A percentile compares a stretch with the other conserved stretches of the same genome.
Conservation (phyloP, 2,797 vertebrate species). For the Coracias cyanogaster region DNA sequence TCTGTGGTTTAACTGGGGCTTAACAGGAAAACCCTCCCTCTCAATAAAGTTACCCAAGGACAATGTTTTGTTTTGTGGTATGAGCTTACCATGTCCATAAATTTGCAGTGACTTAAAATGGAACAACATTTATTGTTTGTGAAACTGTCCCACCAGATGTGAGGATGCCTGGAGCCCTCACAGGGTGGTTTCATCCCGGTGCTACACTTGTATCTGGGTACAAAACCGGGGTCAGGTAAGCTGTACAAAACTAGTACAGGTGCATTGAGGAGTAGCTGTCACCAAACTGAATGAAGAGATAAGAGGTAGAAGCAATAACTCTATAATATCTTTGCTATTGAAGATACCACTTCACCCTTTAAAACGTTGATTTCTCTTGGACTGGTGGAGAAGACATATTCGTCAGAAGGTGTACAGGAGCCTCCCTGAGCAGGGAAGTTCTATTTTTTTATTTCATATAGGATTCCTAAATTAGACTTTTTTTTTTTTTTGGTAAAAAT, state of each 20-base stretch:
- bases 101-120: not conserved
- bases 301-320: not conserved
- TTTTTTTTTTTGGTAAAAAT: not conserved
- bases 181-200: not conserved
- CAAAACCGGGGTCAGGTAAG: not conserved
- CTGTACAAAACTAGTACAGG: not conserved
- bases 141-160: not conserved
- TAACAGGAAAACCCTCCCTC: not conserved
- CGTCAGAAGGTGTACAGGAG: not conserved
- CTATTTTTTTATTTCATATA: not conserved
- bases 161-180: not conserved
- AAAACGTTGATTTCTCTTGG: not conserved
- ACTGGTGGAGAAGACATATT: not conserved
- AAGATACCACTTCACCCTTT: not conserved
- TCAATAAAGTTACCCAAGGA: not conserved
- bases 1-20: not conserved
- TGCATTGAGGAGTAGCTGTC: not conserved
- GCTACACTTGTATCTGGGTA: accelerated
- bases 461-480: not conserved
- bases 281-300: not conserved
- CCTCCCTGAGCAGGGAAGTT: not conserved
- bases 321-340: not conserved
- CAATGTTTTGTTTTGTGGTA: not conserved
- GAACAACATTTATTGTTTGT: not conserved
- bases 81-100: not conserved